Evolutionary conservation across 2,888 invertebrate species (phyloP).

Genomic region (Xanthorhoe designata): DNA sequence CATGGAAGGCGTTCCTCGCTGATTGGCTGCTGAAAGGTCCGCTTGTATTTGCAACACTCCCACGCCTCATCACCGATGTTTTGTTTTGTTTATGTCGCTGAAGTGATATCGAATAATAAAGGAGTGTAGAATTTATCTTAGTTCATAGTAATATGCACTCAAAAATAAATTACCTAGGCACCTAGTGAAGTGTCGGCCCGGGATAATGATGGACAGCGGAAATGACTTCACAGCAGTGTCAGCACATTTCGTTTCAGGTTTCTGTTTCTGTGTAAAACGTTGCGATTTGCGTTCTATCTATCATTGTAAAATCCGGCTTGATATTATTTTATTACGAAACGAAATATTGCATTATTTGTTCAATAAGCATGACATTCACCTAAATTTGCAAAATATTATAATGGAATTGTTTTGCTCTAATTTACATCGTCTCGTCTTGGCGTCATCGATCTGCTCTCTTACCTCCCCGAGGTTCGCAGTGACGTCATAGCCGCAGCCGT

Average conservation of each 20-base stretch:
- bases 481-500: constrained; percentile 60
- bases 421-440: background rate
- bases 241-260: constrained; percentile 29
- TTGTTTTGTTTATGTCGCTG: constrained; percentile 47
- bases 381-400: background rate
- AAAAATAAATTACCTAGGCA: background rate
- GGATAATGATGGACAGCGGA: constrained; percentile 31
- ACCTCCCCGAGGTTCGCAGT: constrained; percentile 53
- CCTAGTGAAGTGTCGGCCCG: constrained; percentile 3
- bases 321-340: background rate
- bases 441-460: constrained; percentile 17
- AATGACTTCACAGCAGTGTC: constrained; percentile 34
- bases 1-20: constrained; percentile 91
- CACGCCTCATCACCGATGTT: constrained; percentile 55
- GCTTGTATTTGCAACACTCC: constrained; percentile 70
- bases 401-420: background rate
- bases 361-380: background rate
- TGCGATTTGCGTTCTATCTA: background rate
- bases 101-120: constrained; percentile 7
- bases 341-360: background rate
- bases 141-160: background rate
- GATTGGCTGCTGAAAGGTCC: constrained; percentile 87
- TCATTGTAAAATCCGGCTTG: background rate
- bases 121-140: background rate
- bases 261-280: constrained; percentile 19